These are phyloP conservation scores for Schizotus pectinicornis DNA, from an alignment of 2,888 invertebrate species.

Conservation along the genomic window DNA sequence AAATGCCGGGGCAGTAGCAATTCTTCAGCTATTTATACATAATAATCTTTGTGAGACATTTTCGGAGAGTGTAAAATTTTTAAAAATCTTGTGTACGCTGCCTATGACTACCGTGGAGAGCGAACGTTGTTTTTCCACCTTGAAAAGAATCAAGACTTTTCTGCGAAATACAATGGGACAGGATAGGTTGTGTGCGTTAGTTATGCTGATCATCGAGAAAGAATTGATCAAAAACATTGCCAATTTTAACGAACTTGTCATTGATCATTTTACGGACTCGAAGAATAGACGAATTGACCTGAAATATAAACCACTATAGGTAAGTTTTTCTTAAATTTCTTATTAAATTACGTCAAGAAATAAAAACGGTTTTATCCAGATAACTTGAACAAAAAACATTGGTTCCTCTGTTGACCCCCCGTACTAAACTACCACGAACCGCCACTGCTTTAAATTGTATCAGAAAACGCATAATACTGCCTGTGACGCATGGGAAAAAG, in stretches of 20 bases:
- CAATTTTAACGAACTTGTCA: neutral
- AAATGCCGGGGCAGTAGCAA: slow-evolving; percentile 4
- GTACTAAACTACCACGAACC: no score
- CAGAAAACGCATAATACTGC: no score
- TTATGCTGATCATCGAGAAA: slow-evolving; percentile 7
- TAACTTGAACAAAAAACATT: no score
- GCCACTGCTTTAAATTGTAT: no score
- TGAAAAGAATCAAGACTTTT: slow-evolving; percentile 26
- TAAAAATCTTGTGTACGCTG: slow-evolving; percentile 17
- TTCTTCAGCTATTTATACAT: slow-evolving; percentile 5
- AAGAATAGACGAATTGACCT: neutral
- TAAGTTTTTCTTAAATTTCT: no score
- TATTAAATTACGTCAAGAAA: no score
- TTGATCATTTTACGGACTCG: neutral
- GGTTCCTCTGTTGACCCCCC: no score
- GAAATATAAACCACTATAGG: neutral
- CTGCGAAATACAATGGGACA: slow-evolving; percentile 24
- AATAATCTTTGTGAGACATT: slow-evolving; percentile 4
- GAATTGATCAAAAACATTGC: neutral
- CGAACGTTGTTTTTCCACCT: slow-evolving; percentile 15
- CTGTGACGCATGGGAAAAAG: no score
- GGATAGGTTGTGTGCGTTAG: slow-evolving; percentile 16
- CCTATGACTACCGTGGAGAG: slow-evolving; percentile 15
- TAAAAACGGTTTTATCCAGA: no score
- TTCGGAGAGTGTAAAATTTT: neutral